These are phyloP conservation scores for Heliothis subflexa DNA, from an alignment of 1,140 invertebrate species.

Conservation along the genomic window DNA sequence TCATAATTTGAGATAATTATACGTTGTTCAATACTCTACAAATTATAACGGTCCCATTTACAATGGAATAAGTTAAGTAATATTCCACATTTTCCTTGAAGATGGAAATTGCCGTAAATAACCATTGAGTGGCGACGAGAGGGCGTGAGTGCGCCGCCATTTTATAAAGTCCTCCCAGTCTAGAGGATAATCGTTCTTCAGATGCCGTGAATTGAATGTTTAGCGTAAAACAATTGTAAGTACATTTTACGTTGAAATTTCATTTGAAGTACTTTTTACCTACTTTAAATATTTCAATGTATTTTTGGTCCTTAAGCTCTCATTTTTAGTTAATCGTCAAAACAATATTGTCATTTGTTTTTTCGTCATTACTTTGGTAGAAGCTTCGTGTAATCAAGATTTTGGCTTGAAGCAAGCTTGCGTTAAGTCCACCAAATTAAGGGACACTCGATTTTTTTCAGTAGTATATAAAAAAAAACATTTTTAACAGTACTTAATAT, in stretches of 20 bases:
- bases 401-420: no score
- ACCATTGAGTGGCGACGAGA: slow-evolving; percentile 56
- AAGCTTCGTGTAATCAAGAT: not conserved
- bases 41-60: slow-evolving; percentile 3
- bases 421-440: no score
- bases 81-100: slow-evolving; percentile 42
- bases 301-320: not conserved
- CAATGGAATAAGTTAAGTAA: slow-evolving; percentile 29
- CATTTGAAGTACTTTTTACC: no score
- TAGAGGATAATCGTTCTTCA: slow-evolving; percentile 63
- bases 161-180: slow-evolving; percentile 50
- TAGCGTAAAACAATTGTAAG: slow-evolving; percentile 31
- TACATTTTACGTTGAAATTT: not conserved
- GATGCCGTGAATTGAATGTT: slow-evolving; percentile 50
- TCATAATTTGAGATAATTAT: not conserved
- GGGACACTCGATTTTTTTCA: no score
- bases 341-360: not conserved
- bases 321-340: not conserved
- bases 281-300: no score
- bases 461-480: no score
- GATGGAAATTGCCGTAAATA: slow-evolving; percentile 61
- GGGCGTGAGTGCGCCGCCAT: slow-evolving; percentile 54
- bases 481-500: no score
- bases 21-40: not conserved
- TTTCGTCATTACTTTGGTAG: not conserved